These are phyloP conservation scores for Apostichopus californicus DNA, from an alignment of 35 echinoderm and acorn worm genomes.

Conservation along the genomic window DNA sequence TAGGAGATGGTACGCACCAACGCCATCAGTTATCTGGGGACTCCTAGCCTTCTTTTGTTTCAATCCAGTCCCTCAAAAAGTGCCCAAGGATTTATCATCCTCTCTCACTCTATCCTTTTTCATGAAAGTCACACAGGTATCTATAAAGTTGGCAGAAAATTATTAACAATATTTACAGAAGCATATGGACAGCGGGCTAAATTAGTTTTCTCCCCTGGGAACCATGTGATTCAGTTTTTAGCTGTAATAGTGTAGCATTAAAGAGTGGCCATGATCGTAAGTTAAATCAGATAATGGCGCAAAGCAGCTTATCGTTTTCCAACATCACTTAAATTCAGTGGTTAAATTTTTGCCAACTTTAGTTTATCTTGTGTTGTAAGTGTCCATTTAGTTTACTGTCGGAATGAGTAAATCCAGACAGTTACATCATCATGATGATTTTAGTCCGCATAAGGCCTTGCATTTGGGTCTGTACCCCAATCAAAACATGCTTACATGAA, in stretches of 20 bases:
- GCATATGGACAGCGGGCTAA: slow-evolving; percentile 33
- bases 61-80: slow-evolving; percentile 10
- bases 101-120: neutral
- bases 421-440: too few relatives aligned
- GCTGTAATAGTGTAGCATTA: neutral
- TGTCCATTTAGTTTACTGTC: too few relatives aligned
- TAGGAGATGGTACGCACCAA: neutral
- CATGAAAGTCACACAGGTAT: slow-evolving; percentile 8
- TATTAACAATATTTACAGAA: slow-evolving; percentile 25
- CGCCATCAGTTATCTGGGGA: neutral
- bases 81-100: neutral
- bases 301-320: too few relatives aligned
- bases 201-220: neutral
- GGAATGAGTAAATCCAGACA: too few relatives aligned
- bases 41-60: slow-evolving; percentile 28
- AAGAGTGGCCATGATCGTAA: neutral
- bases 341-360: too few relatives aligned
- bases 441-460: too few relatives aligned
- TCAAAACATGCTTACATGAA: too few relatives aligned
- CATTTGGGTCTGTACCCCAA: too few relatives aligned
- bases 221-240: neutral
- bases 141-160: neutral
- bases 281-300: too few relatives aligned
- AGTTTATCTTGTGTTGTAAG: too few relatives aligned
- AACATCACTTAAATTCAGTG: too few relatives aligned